Base-by-base conservation (phyloP, 2,888 invertebrate species). In the Tetranychus truncatus region DNA sequence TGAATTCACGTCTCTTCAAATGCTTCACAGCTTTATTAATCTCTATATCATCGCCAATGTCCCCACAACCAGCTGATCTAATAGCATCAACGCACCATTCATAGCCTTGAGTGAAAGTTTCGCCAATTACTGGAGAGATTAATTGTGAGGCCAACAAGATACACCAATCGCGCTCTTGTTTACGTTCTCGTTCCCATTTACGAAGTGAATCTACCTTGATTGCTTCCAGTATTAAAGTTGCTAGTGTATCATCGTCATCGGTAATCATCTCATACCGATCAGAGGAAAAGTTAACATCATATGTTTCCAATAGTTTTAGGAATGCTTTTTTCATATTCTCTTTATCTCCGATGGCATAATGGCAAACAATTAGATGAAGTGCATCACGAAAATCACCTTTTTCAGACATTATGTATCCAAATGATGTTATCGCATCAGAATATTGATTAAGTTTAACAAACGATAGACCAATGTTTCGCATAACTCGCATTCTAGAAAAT, bases 401-500 rank as follows among this genome's bases (percentile, higher is more conserved):
- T 83, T 97, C 96, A 75, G 92, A 91, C 92, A 99, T 95, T 76
- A 97, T 95, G 83, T 94, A 95, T 82, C 99, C 97, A 83, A 99
- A 94, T 80, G 93, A 94, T 5, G 91, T 91, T 72, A 95, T 90
- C 0, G 99, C 97, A 82, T 99, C 97, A 74, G 91, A 90, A 83
- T 94, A 94, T 82, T 95, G 94, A 45, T 93, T 93, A 91, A 96
- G 91, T 81, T 92, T 91, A 44, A 97, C 91, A 81, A 97, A 91
- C 44, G 95, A 87, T 78, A 95, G 88, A 0, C 92, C 94, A 81
- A 99, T 97, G 82, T 99, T 99, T 84, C 96, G 95, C 88, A 96
- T 95, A 79, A 99, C 94, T 85, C 94, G 95, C 80, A 92, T 90
- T 82, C 92, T 91, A 81, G 34, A 82, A 5, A 55, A 55, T 15